Percentiles rank a stretch among this genome's conserved stretches.
Conservation (phyloP, 64 coral and sea anemone genomes). For the Pachyseris speciosa region DNA sequence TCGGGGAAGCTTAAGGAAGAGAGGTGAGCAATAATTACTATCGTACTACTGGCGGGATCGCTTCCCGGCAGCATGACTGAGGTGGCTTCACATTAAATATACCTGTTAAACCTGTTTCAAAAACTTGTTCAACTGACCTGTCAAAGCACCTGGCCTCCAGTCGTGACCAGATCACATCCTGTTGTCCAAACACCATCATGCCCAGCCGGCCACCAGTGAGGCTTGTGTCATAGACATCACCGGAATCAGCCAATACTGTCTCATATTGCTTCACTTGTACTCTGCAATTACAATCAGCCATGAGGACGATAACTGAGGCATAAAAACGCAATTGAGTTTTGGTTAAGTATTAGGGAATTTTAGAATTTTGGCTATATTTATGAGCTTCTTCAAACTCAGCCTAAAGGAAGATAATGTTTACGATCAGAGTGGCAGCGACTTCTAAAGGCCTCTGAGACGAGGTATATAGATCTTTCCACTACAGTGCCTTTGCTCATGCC, state of each 20-base stretch:
- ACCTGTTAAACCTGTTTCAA: not conserved
- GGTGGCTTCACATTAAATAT: no score
- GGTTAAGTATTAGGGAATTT: not conserved
- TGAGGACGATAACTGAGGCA: not conserved
- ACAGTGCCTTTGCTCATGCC: no score
- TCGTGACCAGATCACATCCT: slow-evolving; percentile 85
- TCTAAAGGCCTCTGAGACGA: no score
- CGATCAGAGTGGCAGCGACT: no score
- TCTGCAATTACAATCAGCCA: not conserved
- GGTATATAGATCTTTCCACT: no score
- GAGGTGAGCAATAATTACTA: no score
- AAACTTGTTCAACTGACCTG: slow-evolving; percentile 47
- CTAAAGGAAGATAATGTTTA: no score
- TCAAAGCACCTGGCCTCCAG: slow-evolving; percentile 66
- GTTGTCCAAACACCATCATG: slow-evolving; percentile 81
- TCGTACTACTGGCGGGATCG: no score
- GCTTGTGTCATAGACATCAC: slow-evolving; percentile 63
- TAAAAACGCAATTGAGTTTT: not conserved
- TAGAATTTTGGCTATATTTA: no score
- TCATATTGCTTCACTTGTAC: slow-evolving; percentile 62
- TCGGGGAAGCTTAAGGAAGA: no score
- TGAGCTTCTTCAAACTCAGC: no score
- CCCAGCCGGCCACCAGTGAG: slow-evolving; percentile 70
- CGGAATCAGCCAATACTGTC: slow-evolving; percentile 58
- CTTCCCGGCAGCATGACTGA: no score